Percentiles rank a stretch among this genome's conserved stretches.
These are phyloP conservation scores for Diabrotica undecimpunctata DNA, from an alignment of 1,140 invertebrate genomes.

Conservation along the genomic window DNA sequence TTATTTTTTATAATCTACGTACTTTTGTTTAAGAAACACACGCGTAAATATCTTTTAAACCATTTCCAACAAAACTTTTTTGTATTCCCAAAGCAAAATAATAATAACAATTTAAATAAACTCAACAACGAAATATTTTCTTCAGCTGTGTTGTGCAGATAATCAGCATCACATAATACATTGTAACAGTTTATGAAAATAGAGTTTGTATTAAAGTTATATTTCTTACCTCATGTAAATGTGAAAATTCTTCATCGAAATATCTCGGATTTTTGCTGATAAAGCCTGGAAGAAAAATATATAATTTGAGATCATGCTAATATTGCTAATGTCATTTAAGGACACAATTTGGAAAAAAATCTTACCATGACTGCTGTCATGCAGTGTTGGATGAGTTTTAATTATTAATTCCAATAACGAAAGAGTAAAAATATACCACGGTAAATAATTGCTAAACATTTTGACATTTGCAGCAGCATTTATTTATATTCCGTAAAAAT, in stretches of 20 bases:
- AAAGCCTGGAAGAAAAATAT: conserved; percentile 38
- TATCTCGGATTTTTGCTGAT: conserved; percentile 43
- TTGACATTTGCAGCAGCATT: conserved; percentile 27
- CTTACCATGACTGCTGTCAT: conserved; percentile 48
- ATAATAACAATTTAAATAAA: too few relatives aligned
- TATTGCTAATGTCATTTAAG: conserved; percentile 9
- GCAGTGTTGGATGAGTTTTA: conserved; percentile 46
- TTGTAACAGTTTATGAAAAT: too few relatives aligned
- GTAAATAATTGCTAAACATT: conserved; percentile 42
- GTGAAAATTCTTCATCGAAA: conserved; percentile 43
- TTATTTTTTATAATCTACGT: too few relatives aligned
- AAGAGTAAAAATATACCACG: conserved; percentile 45
- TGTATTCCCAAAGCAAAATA: too few relatives aligned
- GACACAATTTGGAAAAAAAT: conserved; percentile 20
- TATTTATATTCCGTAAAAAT: conserved; percentile 7
- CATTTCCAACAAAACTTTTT: too few relatives aligned
- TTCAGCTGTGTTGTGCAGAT: too few relatives aligned
- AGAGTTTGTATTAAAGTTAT: too few relatives aligned
- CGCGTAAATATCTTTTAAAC: too few relatives aligned
- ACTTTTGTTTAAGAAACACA: too few relatives aligned
- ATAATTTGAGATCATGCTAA: conserved; percentile 18
- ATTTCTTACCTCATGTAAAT: conserved; percentile 42
- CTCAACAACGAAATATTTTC: too few relatives aligned
- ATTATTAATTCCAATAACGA: conserved; percentile 43
- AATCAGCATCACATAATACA: too few relatives aligned